phyloP scores from a whole-genome alignment of 1,140 invertebrate species.

The Penaeus indicus region DNA sequence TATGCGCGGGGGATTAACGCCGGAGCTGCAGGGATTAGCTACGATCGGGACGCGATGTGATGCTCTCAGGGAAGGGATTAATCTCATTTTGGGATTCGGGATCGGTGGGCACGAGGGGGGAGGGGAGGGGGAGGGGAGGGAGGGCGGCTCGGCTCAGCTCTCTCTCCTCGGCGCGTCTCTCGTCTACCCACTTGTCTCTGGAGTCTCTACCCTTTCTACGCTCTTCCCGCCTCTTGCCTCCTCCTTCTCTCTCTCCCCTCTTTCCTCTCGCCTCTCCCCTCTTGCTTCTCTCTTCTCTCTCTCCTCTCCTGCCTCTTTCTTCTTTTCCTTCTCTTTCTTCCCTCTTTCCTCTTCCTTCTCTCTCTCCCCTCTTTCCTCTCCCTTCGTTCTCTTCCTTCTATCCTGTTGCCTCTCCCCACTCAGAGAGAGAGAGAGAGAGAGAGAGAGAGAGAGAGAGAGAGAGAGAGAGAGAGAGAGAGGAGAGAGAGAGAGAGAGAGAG shows the following conservation, averaged over 20 bases:
- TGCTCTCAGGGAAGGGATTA: too few relatives aligned
- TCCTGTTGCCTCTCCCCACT: not conserved
- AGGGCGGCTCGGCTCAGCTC: not conserved
- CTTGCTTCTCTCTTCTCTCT: not conserved
- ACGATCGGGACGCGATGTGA: too few relatives aligned
- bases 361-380: too few relatives aligned
- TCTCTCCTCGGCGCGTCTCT: not conserved
- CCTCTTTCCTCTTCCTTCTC: not conserved
- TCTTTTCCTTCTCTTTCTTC: not conserved
- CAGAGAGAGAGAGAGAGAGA: constrained; percentile 13
- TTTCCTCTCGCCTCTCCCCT: not conserved
- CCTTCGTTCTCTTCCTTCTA: too few relatives aligned
- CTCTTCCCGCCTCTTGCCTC: not conserved
- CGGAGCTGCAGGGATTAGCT: too few relatives aligned
- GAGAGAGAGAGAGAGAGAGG: constrained; percentile 9
- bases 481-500: constrained; percentile 32
- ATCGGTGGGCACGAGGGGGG: too few relatives aligned
- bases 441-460: constrained; percentile 30
- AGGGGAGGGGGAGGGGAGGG: too few relatives aligned
- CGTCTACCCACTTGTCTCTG: not conserved
- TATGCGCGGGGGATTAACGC: too few relatives aligned
- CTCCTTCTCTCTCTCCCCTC: constrained; percentile 12
- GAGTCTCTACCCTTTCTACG: not conserved
- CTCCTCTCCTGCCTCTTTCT: not conserved
- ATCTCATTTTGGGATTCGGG: too few relatives aligned